Evolutionary conservation across 2,113 vertebrate genomes (phyloP).

Genomic region (Gobiocypris rarus): DNA sequence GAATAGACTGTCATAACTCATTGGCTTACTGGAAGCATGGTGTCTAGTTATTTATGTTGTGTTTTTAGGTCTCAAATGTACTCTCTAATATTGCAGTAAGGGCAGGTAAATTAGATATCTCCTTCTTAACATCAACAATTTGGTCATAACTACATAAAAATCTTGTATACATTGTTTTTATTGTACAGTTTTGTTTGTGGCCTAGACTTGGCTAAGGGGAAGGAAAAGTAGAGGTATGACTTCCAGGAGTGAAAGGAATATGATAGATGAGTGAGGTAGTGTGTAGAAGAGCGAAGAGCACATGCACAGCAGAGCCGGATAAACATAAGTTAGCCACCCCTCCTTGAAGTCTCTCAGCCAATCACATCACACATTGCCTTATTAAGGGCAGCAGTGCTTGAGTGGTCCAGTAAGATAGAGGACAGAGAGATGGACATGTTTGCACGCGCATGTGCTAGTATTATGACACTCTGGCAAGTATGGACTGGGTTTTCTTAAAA

Average conservation of each 20-base stretch:
- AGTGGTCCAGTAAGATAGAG: constrained; percentile 45
- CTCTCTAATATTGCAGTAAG: neutral
- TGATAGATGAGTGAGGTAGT: neutral
- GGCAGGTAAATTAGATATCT: neutral
- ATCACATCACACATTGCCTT: constrained; percentile 78
- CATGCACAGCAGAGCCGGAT: constrained; percentile 53
- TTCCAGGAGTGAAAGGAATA: neutral
- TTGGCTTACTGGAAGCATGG: constrained; percentile 9
- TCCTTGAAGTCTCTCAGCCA: constrained; percentile 61
- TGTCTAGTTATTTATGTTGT: neutral
- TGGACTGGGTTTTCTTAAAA: neutral
- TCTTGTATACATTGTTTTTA: neutral
- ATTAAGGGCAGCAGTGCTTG: constrained; percentile 73
- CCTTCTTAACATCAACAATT: neutral
- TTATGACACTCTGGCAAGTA: neutral
- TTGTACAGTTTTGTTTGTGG: neutral
- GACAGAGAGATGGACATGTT: constrained; percentile 12
- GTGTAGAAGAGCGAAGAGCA: constrained; percentile 46
- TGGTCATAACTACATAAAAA: neutral
- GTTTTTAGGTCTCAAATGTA: neutral
- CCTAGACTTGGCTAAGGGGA: neutral
- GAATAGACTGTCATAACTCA: constrained; percentile 28
- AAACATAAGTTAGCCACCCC: constrained; percentile 71
- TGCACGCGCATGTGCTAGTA: neutral
- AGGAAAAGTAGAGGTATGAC: neutral